Conservation (phyloP, 2,797 vertebrate species). For the Eulemur albifrons region DNA sequence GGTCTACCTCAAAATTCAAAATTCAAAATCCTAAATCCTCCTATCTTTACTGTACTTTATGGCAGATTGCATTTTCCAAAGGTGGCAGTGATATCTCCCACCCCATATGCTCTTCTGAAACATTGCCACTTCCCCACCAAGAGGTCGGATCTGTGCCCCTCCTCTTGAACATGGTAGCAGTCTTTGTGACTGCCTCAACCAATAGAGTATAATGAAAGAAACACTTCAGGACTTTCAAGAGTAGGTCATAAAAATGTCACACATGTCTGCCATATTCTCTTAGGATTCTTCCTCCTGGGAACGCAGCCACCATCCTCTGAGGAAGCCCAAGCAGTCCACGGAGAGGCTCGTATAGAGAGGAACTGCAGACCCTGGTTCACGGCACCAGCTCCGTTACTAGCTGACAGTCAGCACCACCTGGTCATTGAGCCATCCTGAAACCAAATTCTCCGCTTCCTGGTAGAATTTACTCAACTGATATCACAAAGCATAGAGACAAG, state of each 20-base stretch:
- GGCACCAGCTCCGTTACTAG: not conserved
- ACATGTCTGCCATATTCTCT: not conserved
- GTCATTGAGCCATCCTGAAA: not conserved
- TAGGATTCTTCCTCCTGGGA: not conserved
- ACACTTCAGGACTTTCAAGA: not conserved
- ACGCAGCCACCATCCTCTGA: not conserved
- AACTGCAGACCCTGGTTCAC: not conserved
- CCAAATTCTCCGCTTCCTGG: not conserved
- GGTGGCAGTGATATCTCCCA: not conserved
- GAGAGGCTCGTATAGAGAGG: not conserved
- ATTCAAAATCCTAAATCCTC: not conserved
- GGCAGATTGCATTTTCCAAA: not conserved
- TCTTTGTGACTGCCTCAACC: not conserved
- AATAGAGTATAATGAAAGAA: not conserved
- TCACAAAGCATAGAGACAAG: not conserved
- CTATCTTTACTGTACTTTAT: not conserved
- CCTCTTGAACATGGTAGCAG: not conserved
- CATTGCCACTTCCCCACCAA: not conserved
- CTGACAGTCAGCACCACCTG: not conserved
- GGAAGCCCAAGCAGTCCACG: not conserved
- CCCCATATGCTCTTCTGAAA: not conserved
- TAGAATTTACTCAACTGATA: not conserved
- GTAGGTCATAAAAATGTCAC: not conserved
- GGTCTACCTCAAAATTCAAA: not conserved
- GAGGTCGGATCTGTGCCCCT: not conserved